Evolutionary conservation across 2,888 invertebrate genomes (phyloP).

Genomic region (Pollenia angustigena): DNA sequence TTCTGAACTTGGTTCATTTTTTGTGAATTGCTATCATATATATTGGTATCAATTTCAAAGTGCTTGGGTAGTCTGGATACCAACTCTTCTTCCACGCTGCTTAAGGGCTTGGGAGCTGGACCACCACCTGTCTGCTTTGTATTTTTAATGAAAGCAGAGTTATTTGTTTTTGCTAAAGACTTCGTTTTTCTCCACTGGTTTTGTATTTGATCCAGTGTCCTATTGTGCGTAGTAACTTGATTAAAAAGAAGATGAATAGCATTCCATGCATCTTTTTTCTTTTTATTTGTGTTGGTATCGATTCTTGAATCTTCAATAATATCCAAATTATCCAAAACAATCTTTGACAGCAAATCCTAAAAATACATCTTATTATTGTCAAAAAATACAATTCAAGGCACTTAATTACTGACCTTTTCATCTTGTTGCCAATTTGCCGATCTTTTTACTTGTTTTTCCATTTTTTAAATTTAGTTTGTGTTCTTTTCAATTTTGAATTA

Average conservation of each 20-base stretch:
- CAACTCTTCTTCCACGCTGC: slow-evolving; percentile 4
- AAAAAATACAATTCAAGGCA: no score
- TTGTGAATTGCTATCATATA: not conserved
- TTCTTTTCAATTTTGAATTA: no score
- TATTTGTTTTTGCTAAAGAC: not conserved
- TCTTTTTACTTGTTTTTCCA: no score
- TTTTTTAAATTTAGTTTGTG: no score
- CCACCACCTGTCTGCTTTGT: slow-evolving; percentile 19
- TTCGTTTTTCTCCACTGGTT: slow-evolving; percentile 8
- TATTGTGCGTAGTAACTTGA: not conserved
- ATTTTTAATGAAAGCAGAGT: not conserved
- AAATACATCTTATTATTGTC: no score
- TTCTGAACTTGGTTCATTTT: not conserved
- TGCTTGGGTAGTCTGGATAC: slow-evolving; percentile 5
- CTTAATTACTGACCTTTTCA: no score
- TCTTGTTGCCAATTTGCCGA: no score
- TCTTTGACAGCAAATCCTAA: no score
- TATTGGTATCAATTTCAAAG: slow-evolving; percentile 11
- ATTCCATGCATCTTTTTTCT: slow-evolving; percentile 10
- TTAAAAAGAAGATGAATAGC: not conserved
- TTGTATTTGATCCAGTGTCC: slow-evolving; percentile 7
- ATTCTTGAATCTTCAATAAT: no score
- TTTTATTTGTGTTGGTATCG: not conserved
- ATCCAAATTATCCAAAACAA: no score
- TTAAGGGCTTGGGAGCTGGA: slow-evolving; percentile 1